Conservation (phyloP, 2,797 vertebrate genomes). For the Fringilla coelebs region DNA sequence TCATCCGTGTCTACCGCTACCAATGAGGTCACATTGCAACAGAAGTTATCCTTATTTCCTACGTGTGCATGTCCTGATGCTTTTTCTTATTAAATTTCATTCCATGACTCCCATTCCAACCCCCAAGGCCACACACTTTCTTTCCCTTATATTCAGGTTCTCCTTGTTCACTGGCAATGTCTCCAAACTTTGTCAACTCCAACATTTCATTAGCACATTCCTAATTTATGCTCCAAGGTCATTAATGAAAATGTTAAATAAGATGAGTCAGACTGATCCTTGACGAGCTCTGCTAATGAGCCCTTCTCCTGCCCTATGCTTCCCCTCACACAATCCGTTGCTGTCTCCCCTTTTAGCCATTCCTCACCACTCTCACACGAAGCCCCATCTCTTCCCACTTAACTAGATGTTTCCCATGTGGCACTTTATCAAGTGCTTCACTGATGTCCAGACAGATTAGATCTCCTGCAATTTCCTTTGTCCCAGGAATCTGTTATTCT, state of each 20-base stretch:
- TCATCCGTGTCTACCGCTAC: neutral
- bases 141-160: neutral
- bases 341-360: constrained; percentile 62
- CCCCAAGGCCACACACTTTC: neutral
- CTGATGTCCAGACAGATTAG: constrained; percentile 36
- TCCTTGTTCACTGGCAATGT: constrained; percentile 3
- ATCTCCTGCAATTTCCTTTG: neutral
- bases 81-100: neutral
- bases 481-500: neutral
- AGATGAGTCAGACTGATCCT: constrained; percentile 65
- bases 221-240: constrained; percentile 68
- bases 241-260: constrained; percentile 70
- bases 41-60: neutral
- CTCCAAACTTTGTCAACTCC: constrained; percentile 65
- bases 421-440: constrained; percentile 14
- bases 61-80: rapidly evolving
- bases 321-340: constrained; percentile 38
- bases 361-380: constrained; percentile 42
- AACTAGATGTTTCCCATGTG: constrained; percentile 57
- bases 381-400: constrained; percentile 9
- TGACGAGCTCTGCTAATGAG: constrained; percentile 60
- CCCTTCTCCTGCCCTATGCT: constrained; percentile 59
- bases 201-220: constrained; percentile 55
- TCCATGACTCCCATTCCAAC: neutral
- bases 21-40: neutral